A percentile compares a stretch with the other conserved stretches of the same genome.
Evolutionary conservation across 92 coral and sea anemone genomes (phyloP).

Genomic region (Actinernus sp.): DNA sequence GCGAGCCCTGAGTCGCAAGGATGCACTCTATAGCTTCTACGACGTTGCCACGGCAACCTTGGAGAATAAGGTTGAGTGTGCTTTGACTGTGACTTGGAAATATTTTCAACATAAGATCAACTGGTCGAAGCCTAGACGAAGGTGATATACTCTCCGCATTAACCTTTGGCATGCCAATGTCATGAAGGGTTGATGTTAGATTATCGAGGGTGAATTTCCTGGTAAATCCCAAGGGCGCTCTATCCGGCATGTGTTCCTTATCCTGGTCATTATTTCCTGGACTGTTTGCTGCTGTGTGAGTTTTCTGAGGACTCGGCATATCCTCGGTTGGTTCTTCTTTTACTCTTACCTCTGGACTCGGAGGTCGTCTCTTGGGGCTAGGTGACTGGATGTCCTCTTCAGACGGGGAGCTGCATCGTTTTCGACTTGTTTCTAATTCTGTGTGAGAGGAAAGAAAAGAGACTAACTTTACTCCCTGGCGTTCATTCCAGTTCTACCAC

Average conservation of each 20-base stretch:
- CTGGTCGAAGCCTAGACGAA: conserved; percentile 66
- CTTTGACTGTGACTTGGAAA: conserved; percentile 83
- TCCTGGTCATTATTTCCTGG: not conserved
- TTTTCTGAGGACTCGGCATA: conserved; percentile 7
- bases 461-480: no score
- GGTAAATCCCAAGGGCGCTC: conserved; percentile 5
- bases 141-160: conserved; percentile 42
- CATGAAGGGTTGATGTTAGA: conserved; percentile 10
- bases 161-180: conserved; percentile 26
- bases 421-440: conserved; percentile 48
- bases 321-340: conserved; percentile 42
- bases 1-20: conserved; percentile 57
- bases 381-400: conserved; percentile 55
- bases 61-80: conserved; percentile 80
- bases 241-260: conserved; percentile 17
- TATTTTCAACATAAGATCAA: conserved; percentile 81
- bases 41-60: conserved; percentile 88
- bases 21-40: conserved; percentile 93
- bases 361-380: conserved; percentile 67
- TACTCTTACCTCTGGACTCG: conserved; percentile 71
- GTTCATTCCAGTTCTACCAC: no score
- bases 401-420: conserved; percentile 56
- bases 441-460: not conserved
- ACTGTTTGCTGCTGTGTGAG: conserved; percentile 1
- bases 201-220: not conserved